Evolutionary conservation across 2,113 vertebrate genomes (phyloP).

Genomic region (Cyprinodon brontotheroides): DNA sequence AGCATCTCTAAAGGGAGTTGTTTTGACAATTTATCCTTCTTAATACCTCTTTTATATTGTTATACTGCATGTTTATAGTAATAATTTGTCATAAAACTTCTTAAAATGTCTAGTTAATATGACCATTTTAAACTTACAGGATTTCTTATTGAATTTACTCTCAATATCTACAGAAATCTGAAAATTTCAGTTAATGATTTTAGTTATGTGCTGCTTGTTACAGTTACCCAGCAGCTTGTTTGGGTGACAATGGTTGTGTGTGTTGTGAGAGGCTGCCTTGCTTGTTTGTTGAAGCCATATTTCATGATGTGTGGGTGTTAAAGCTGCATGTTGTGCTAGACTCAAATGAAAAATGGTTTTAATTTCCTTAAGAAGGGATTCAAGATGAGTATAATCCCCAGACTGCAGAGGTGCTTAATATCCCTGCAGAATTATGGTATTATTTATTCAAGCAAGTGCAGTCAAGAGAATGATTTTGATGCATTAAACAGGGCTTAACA

Average conservation of each 20-base stretch:
- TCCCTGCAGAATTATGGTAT: conserved; percentile 20
- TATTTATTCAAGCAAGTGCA: conserved; percentile 21
- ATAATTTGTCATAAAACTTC: not conserved
- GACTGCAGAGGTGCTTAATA: conserved; percentile 6
- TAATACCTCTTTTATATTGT: not conserved
- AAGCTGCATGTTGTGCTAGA: not conserved
- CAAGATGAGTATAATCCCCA: conserved; percentile 15
- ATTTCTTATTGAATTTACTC: not conserved
- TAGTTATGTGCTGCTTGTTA: too few species aligned
- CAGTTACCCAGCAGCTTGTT: not conserved
- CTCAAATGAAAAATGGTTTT: conserved; percentile 33
- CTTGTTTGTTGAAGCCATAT: not conserved
- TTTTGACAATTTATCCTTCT: not conserved
- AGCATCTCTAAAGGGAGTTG: not conserved
- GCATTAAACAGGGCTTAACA: conserved; percentile 4
- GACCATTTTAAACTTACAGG: not conserved
- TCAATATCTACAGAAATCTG: not conserved
- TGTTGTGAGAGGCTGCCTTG: not conserved
- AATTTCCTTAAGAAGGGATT: conserved; percentile 30
- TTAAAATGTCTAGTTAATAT: not conserved
- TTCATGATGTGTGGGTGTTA: not conserved
- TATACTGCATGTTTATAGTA: not conserved
- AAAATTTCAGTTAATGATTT: not conserved
- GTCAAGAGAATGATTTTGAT: conserved; percentile 13
- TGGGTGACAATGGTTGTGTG: not conserved